Evolutionary conservation across 2,888 invertebrate species (phyloP).

Genomic region (Apodemia duryi): DNA sequence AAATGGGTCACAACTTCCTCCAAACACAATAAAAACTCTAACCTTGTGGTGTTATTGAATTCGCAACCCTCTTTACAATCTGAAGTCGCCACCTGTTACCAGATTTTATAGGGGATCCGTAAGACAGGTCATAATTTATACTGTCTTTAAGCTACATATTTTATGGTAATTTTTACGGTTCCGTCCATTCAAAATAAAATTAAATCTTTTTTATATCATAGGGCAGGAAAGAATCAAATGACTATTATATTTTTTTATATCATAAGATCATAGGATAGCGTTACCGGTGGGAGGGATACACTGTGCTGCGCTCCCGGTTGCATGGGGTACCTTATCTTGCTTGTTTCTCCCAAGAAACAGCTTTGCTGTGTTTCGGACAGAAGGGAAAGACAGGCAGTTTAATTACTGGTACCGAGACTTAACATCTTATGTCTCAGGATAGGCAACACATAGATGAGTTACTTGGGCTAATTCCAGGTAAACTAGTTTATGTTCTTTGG

Average conservation of each 20-base stretch:
- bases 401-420: too few species aligned
- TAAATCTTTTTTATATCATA: not conserved
- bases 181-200: not conserved
- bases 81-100: slow-evolving; percentile 22
- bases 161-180: not conserved
- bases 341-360: too few species aligned
- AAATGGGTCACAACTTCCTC: slow-evolving; percentile 10
- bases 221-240: not conserved
- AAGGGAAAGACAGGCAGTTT: too few species aligned
- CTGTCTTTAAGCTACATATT: slow-evolving; percentile 10
- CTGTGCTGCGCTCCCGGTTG: too few species aligned
- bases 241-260: not conserved
- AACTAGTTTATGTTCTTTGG: too few species aligned
- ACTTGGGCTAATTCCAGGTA: too few species aligned
- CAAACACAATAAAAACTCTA: slow-evolving; percentile 8
- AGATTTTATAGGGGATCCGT: slow-evolving; percentile 13
- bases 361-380: too few species aligned
- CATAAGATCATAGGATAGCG: too few species aligned
- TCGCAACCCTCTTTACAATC: slow-evolving; percentile 21
- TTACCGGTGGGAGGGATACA: too few species aligned
- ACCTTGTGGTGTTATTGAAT: slow-evolving; percentile 20
- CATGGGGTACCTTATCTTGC: too few species aligned
- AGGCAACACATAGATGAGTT: too few species aligned
- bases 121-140: slow-evolving; percentile 11
- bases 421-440: too few species aligned